Percentiles rank a stretch among this genome's conserved stretches.
Evolutionary conservation across 2,797 vertebrate species (phyloP).

Genomic region (Platalea minor): DNA sequence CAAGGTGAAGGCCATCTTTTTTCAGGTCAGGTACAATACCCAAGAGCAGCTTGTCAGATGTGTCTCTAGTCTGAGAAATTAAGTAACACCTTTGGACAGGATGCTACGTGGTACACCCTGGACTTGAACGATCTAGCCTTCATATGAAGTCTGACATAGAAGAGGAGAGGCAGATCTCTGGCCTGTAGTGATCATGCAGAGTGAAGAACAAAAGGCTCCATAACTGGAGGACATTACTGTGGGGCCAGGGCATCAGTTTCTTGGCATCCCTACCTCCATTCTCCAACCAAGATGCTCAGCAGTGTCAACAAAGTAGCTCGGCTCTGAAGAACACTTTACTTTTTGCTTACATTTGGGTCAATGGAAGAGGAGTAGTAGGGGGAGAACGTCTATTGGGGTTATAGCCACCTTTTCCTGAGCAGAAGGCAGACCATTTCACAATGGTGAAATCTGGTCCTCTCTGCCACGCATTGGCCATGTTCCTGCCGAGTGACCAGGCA

Average conservation of each 20-base stretch:
- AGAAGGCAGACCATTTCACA: not conserved
- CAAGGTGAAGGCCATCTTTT: not conserved
- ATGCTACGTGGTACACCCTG: not conserved
- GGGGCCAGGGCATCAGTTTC: not conserved
- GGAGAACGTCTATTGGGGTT: not conserved
- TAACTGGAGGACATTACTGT: not conserved
- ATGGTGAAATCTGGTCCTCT: not conserved
- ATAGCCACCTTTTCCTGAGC: not conserved
- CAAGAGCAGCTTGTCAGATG: not conserved
- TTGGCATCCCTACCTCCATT: not conserved
- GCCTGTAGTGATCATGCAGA: not conserved
- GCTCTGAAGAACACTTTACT: not conserved
- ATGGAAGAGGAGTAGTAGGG: not conserved
- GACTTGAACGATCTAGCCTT: not conserved
- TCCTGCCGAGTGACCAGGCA: not conserved
- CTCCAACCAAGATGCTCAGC: not conserved
- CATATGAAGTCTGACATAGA: not conserved
- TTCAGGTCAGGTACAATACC: not conserved
- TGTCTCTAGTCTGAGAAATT: not conserved
- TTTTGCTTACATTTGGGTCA: not conserved
- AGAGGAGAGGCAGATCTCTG: not conserved
- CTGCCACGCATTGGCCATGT: not conserved
- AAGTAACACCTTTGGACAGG: not conserved
- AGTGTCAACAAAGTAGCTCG: not conserved
- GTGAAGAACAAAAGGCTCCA: not conserved